Conservation (phyloP, 2,888 invertebrate species). For the Clivina fossor region DNA sequence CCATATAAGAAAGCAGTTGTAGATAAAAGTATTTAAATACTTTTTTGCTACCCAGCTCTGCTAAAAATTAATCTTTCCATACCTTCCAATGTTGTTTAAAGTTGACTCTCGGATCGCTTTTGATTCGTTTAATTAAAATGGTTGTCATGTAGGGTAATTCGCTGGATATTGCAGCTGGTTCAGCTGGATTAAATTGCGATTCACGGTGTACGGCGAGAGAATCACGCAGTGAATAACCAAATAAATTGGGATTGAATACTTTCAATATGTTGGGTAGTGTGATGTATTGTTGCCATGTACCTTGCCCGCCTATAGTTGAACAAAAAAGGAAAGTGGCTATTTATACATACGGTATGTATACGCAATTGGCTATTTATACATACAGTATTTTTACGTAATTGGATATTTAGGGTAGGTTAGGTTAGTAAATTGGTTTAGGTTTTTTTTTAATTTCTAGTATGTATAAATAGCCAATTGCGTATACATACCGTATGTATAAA, state of each 20-base stretch:
- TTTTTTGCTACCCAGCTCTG: constrained; percentile 2
- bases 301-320: constrained; percentile 54
- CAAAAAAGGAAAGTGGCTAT: no score
- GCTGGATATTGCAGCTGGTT: constrained; percentile 59
- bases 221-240: constrained; percentile 62
- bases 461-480: no score
- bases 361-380: no score
- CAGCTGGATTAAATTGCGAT: constrained; percentile 63
- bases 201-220: constrained; percentile 52
- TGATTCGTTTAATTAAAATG: constrained; percentile 57
- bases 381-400: no score
- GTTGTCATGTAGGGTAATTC: constrained; percentile 62
- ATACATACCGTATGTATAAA: no score
- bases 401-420: no score
- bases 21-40: constrained; percentile 3
- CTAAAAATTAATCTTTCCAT: constrained; percentile 34
- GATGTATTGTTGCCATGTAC: constrained; percentile 57
- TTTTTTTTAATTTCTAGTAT: no score
- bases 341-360: no score
- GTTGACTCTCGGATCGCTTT: constrained; percentile 57
- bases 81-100: constrained; percentile 65
- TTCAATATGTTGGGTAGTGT: constrained; percentile 64
- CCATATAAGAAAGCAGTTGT: no score
- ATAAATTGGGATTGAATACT: constrained; percentile 64
- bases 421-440: no score